Conservation (phyloP, 2,888 invertebrate species). For the Philereme vetulata region DNA sequence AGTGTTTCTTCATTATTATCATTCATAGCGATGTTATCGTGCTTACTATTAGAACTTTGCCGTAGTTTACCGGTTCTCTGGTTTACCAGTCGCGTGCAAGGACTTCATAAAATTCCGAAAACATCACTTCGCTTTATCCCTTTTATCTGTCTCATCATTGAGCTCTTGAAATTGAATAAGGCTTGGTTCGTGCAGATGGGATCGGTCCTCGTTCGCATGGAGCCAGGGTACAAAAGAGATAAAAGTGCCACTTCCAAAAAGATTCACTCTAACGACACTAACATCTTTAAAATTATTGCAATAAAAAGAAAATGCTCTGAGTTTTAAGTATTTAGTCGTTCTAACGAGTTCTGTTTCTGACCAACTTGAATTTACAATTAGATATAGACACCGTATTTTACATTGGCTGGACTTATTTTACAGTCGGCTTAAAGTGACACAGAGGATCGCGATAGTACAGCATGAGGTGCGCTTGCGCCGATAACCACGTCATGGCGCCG, state of each 20-base stretch:
- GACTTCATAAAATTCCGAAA: neutral
- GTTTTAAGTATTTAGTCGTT: too few relatives aligned
- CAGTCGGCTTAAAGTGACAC: constrained; percentile 4
- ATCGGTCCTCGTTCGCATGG: constrained; percentile 7
- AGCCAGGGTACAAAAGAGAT: neutral
- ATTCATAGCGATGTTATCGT: neutral
- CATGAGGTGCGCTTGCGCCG: constrained; percentile 24
- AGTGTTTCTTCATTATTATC: neutral
- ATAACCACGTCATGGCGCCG: constrained; percentile 23
- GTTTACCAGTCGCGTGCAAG: neutral
- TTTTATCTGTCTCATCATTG: constrained; percentile 6
- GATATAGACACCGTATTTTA: too few relatives aligned
- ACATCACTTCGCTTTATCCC: constrained; percentile 5
- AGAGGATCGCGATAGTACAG: constrained; percentile 16
- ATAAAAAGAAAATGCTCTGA: too few relatives aligned
- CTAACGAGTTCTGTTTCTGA: too few relatives aligned
- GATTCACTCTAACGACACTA: constrained; percentile 1
- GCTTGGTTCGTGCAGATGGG: constrained; percentile 17
- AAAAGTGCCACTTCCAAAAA: neutral
- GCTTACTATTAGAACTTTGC: neutral
- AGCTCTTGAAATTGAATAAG: constrained; percentile 16
- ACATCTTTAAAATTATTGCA: neutral
- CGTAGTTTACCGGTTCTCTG: neutral
- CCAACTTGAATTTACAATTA: too few relatives aligned
- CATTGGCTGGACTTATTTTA: neutral